These are phyloP conservation scores for Chrysopa pallens DNA, from an alignment of 1,140 invertebrate genomes.

Conservation along the genomic window DNA sequence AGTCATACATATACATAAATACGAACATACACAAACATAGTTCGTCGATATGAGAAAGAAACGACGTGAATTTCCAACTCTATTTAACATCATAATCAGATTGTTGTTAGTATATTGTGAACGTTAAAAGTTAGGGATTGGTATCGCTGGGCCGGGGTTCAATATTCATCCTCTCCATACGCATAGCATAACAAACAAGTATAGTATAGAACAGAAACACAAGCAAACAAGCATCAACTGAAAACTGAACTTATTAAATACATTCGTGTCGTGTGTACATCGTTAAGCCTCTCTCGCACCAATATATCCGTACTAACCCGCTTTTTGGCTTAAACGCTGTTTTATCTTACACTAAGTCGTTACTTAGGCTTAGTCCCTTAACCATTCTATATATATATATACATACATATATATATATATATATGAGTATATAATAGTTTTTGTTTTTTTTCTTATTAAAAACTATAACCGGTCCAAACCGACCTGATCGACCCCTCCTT, in stretches of 20 bases:
- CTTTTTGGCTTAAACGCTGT: neutral
- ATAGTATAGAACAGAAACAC: neutral
- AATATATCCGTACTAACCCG: neutral
- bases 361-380: neutral
- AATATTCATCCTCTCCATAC: neutral
- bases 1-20: too few species aligned
- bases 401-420: neutral
- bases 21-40: too few species aligned
- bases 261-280: neutral
- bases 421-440: neutral
- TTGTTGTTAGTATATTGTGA: too few species aligned
- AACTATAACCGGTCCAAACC: neutral
- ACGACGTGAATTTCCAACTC: too few species aligned
- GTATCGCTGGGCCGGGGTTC: neutral
- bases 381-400: neutral
- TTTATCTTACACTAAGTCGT: neutral
- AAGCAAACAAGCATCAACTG: neutral
- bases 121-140: too few species aligned
- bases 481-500: neutral
- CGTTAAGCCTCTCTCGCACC: neutral
- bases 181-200: neutral
- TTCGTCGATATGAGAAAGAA: too few species aligned
- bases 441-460: neutral
- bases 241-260: neutral
- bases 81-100: too few species aligned